Evolutionary conservation across 1,140 invertebrate genomes (phyloP), one percentile per base, ranked within the genome.

Genomic region (Neodiprion virginianus): DNA sequence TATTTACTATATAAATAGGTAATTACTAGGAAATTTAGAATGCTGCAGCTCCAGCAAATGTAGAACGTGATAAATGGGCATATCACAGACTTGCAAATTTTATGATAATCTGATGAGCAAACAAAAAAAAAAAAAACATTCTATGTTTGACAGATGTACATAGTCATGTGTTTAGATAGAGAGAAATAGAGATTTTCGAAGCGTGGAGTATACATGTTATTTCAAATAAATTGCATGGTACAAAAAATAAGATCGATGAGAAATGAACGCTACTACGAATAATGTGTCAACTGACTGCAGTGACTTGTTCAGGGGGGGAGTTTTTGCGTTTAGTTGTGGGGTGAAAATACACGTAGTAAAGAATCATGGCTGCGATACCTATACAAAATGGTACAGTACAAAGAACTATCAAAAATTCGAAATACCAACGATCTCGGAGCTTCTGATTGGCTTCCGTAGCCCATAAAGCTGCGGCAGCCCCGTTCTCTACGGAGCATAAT

Each of bases 321-420:
- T 21, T 69, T 47, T 69, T 69, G 17, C 23, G 67, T 78, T 75
- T 79, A 67, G 77, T 78, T 7, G 80, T 75, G 0, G 93, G 93
- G 88, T 96, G 95, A 80, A 95, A 95, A 78, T 90, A 93, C 71
- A 90, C 89, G 85, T 96, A 96, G 87, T 96, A 96, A 1, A 95
- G 75, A 11, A 92, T 85, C 93, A 96, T 95, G 78, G 93, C 92
- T 1, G 90, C 76, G 72, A 96, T 88, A 12, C 95, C 94, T 5
- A 95, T 73, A 4, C 93, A 77, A 88, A 93, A 96, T 1, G 94
- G 91, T 7, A 92, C 84, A 48, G 92, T 88, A 77, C 92, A 91
- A 53, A 93, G 82, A 71, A 89, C 87, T 72, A 95, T 87, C 17
- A 94, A 83, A 1, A 92, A 87, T 79, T 90, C 85, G 82, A 91